Base-by-base conservation (phyloP, 2,113 vertebrate genomes). In the Eublepharis macularius region DNA sequence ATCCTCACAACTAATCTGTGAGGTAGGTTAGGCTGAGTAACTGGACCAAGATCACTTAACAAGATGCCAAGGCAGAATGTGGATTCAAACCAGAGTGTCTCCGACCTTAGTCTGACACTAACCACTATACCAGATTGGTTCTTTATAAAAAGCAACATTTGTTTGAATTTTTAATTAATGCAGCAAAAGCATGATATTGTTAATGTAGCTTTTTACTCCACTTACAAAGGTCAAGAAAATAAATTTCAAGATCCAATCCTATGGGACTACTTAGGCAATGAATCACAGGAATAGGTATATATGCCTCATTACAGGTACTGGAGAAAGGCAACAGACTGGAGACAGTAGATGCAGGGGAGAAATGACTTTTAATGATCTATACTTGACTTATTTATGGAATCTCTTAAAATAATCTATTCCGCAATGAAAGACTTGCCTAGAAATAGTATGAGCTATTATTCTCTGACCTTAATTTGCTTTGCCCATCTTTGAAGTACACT, bases 161-260 rank as follows among this genome's bases (percentile, higher is more conserved):
- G 51, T 16, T 14, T 80, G 32, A 2, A 63, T 29, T 76, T 83
- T 10, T n/a, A 60, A 11, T 29, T 0, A 43, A 66, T 29, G 2
- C n/a, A 17, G 19, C 7, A 69, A 57, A 76, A 36, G 68, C 6
- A 76, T 6, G 16, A 26, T 16, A 39, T 82, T 39, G n/a, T 17
- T 49, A 45, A 2, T 0, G 1, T 12, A 8, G 3, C n/a, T 66
- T 1, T 1, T 51, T 39, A 68, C 2, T 13, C 49, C 49, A 65
- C 63, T 32, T 66, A 66, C 65, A 66, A 11, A n/a, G 32, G 65
- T 66, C 2, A 66, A n/a, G n/a, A 66, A n/a, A 65, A 65, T 8
- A 29, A 65, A 32, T 51, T 6, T 65, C 24, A 29, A 32, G 24
- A 13, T 32, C 65, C 65, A 66, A 32, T n/a, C 26, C 29, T 66